These are phyloP conservation scores for Anisognathus igniventris DNA, from an alignment of 2,797 vertebrate species.

Conservation along the genomic window DNA sequence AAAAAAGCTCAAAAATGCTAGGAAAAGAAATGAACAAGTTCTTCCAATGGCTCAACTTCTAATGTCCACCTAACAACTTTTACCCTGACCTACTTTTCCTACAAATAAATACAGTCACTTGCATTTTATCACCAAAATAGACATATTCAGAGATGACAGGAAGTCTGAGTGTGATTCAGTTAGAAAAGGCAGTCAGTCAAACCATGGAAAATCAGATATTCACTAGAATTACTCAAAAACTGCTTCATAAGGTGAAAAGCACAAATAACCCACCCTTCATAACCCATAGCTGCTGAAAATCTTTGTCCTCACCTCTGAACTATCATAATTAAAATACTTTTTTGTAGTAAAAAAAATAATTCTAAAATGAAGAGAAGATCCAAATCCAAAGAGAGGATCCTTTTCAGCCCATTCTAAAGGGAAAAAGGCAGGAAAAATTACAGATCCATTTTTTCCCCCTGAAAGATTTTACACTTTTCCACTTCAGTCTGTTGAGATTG, in stretches of 20 bases:
- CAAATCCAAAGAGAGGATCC: not conserved
- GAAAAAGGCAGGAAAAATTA: not conserved
- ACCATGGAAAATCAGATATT: not conserved
- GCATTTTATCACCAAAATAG: conserved; percentile 12
- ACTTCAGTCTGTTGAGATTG: not conserved
- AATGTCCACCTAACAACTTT: not conserved
- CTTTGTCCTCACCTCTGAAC: not conserved
- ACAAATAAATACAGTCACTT: conserved; percentile 28
- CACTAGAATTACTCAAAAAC: not conserved
- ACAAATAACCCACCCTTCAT: not conserved
- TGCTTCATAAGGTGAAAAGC: not conserved
- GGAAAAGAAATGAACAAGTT: not conserved
- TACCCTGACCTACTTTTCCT: conserved; percentile 9
- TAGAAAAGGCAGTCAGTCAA: conserved; percentile 19
- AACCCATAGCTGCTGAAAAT: not conserved
- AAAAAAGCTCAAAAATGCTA: not conserved
- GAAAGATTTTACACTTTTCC: not conserved
- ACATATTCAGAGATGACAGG: conserved; percentile 1
- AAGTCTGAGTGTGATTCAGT: conserved; percentile 5
- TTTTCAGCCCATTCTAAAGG: not conserved
- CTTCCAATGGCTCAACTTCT: not conserved
- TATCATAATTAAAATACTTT: not conserved
- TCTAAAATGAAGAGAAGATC: not conserved
- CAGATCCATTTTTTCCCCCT: not conserved
- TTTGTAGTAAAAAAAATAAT: not conserved